Conservation (phyloP, 2,797 vertebrate genomes). For the Halcyon badia region DNA sequence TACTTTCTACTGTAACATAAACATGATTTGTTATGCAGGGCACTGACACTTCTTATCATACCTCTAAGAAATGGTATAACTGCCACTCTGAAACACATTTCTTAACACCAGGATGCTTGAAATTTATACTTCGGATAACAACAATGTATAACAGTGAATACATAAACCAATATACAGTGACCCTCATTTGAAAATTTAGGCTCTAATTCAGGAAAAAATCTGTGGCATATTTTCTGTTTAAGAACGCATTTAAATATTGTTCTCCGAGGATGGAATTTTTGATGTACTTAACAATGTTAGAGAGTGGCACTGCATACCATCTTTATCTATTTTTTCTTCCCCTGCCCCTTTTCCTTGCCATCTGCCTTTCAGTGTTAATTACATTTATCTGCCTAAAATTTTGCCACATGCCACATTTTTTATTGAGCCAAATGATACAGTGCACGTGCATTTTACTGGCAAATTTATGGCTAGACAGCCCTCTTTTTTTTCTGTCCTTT, state of each 20-base stretch:
- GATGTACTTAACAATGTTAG: not conserved
- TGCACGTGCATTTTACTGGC: slow-evolving; percentile 13
- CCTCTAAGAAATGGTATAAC: slow-evolving; percentile 42
- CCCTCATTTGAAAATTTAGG: slow-evolving; percentile 3
- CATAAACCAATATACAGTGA: slow-evolving; percentile 32
- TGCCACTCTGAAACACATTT: slow-evolving; percentile 31
- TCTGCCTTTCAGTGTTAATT: slow-evolving; percentile 67
- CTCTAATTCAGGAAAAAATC: slow-evolving; percentile 21
- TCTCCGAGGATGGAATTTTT: slow-evolving; percentile 4
- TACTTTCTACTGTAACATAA: slow-evolving; percentile 61
- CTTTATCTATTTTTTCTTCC: not conserved
- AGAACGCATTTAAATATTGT: slow-evolving; percentile 1
- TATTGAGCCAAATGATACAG: slow-evolving; percentile 57
- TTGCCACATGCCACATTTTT: slow-evolving; percentile 56
- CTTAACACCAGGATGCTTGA: slow-evolving; percentile 38
- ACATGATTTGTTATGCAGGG: slow-evolving; percentile 65
- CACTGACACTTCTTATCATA: slow-evolving; percentile 62
- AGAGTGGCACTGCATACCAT: not conserved
- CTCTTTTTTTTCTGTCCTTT: slow-evolving; percentile 16
- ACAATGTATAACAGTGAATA: slow-evolving; percentile 16
- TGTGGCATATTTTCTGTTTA: not conserved
- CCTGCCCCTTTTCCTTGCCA: slow-evolving; percentile 43
- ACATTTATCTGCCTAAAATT: slow-evolving; percentile 67
- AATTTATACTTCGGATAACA: slow-evolving; percentile 45
- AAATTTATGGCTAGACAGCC: slow-evolving; percentile 12